Percentiles rank a stretch among this genome's conserved stretches.
Evolutionary conservation across 2,888 invertebrate genomes (phyloP).

Genomic region (Notodromas monacha): DNA sequence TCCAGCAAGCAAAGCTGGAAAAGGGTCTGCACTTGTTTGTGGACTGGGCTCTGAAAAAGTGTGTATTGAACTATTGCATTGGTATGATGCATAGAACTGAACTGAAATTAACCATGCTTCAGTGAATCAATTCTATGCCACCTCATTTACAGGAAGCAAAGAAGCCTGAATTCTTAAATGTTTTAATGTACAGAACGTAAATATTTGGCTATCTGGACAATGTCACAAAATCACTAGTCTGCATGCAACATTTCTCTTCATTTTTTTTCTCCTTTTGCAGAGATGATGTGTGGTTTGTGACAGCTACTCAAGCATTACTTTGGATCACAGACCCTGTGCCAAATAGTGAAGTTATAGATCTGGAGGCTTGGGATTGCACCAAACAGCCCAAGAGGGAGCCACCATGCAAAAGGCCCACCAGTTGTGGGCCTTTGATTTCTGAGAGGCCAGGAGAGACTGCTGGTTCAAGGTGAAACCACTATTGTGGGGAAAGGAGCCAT

Average conservation of each 20-base stretch:
- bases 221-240: too few species aligned
- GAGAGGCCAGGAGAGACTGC: conserved; percentile 30
- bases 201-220: too few species aligned
- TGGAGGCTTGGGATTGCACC: conserved; percentile 48
- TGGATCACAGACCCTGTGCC: conserved; percentile 63
- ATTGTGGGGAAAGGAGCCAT: conserved; percentile 25
- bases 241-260: too few species aligned
- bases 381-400: conserved; percentile 26
- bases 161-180: too few species aligned
- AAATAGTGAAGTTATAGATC: conserved; percentile 28
- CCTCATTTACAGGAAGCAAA: too few species aligned
- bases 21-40: conserved; percentile 51
- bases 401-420: conserved; percentile 44
- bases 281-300: conserved; percentile 53
- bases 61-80: conserved; percentile 16
- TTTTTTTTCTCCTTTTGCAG: too few species aligned
- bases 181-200: too few species aligned
- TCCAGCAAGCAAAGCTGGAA: conserved; percentile 46
- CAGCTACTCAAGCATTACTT: conserved; percentile 51
- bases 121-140: too few species aligned
- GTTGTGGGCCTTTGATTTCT: conserved; percentile 40
- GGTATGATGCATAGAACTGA: too few species aligned
- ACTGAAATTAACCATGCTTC: too few species aligned
- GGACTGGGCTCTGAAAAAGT: conserved; percentile 39
- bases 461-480: conserved; percentile 19